phyloP scores from a whole-genome alignment of 2,888 invertebrate species.

The Hypena proboscidalis region DNA sequence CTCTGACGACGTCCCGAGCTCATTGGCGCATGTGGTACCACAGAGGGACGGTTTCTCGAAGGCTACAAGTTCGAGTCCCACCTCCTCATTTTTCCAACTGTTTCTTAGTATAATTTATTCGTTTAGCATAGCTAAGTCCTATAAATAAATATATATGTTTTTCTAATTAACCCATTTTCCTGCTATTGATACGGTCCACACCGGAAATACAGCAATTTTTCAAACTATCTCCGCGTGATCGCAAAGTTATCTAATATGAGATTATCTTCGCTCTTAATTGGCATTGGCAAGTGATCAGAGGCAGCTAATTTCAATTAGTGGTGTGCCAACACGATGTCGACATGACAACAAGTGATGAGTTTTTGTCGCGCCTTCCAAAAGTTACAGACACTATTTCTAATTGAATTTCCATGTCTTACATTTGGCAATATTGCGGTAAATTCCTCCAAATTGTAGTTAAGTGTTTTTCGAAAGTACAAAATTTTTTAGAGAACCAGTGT shows the following conservation, averaged over 20 bases:
- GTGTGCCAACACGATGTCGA: constrained; percentile 50
- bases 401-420: constrained; percentile 44
- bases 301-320: constrained; percentile 57
- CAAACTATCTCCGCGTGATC: constrained; percentile 8
- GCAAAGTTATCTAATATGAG: constrained; percentile 25
- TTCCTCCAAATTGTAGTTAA: constrained; percentile 20
- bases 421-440: constrained; percentile 24
- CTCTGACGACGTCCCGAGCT: no score
- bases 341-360: constrained; percentile 47
- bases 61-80: no score
- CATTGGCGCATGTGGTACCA: no score
- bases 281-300: constrained; percentile 59
- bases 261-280: constrained; percentile 51
- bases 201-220: constrained; percentile 19
- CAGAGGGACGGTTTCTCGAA: no score
- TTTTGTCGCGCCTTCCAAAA: constrained; percentile 46
- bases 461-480: background rate
- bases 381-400: constrained; percentile 38
- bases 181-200: constrained; percentile 17
- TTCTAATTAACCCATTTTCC: constrained; percentile 27
- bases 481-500: background rate
- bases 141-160: no score
- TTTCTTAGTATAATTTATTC: no score
- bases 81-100: no score
- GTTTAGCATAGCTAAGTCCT: no score